Conservation (phyloP, 2,113 vertebrate species). For the Lutjanus erythropterus region DNA sequence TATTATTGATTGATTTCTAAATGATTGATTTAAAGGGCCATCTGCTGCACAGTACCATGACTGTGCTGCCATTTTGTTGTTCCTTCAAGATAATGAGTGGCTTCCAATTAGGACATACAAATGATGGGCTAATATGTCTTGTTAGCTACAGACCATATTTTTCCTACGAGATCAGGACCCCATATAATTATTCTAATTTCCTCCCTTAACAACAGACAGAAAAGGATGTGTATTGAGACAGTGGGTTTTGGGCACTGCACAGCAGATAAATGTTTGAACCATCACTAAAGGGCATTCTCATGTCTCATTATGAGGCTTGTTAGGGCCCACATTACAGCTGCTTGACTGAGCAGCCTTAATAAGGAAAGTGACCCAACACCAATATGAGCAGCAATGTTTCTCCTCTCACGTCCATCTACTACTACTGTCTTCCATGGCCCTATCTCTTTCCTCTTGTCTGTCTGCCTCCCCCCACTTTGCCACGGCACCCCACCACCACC, state of each 20-base stretch:
- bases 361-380: slow-evolving; percentile 78
- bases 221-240: slow-evolving; percentile 42
- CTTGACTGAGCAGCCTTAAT: slow-evolving; percentile 77
- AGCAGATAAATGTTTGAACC: slow-evolving; percentile 69
- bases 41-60: slow-evolving; percentile 65
- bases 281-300: slow-evolving; percentile 70
- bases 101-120: slow-evolving; percentile 66
- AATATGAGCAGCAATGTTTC: slow-evolving; percentile 61
- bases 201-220: slow-evolving; percentile 21
- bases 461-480: slow-evolving; percentile 46
- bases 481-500: slow-evolving; percentile 43
- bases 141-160: slow-evolving; percentile 31
- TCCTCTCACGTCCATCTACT: slow-evolving; percentile 60
- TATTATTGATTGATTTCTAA: slow-evolving; percentile 75
- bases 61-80: slow-evolving; percentile 27
- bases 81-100: slow-evolving; percentile 53
- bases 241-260: slow-evolving; percentile 52
- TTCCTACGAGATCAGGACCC: slow-evolving; percentile 35
- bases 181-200: slow-evolving; percentile 48
- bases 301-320: slow-evolving; percentile 78
- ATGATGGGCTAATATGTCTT: slow-evolving; percentile 37
- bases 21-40: slow-evolving; percentile 81
- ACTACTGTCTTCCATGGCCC: slow-evolving; percentile 45
- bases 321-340: slow-evolving; percentile 66
- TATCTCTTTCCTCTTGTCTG: slow-evolving; percentile 61